Conservation (phyloP, 2,113 vertebrate species). For the Scomber colias region DNA sequence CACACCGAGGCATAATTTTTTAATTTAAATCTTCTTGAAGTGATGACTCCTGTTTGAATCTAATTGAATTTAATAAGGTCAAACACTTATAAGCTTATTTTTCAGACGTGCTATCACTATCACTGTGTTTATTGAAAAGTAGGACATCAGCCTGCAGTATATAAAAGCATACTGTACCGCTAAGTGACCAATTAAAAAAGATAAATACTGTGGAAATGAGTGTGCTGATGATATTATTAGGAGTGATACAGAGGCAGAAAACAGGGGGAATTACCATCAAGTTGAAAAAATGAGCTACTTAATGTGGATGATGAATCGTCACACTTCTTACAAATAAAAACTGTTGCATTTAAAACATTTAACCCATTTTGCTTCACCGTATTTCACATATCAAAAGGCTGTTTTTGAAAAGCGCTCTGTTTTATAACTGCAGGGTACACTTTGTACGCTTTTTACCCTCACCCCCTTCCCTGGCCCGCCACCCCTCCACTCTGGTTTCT, state of each 20-base stretch:
- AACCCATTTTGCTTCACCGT: slow-evolving; percentile 81
- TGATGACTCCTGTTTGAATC: slow-evolving; percentile 51
- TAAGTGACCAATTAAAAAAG: slow-evolving; percentile 19
- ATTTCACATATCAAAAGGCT: slow-evolving; percentile 85
- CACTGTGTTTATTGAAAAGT: slow-evolving; percentile 14
- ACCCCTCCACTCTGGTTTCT: slow-evolving; percentile 73
- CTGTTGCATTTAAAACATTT: slow-evolving; percentile 83
- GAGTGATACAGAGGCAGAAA: slow-evolving; percentile 29
- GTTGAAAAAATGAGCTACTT: slow-evolving; percentile 27
- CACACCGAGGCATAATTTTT: slow-evolving; percentile 51
- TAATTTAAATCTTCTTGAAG: slow-evolving; percentile 35
- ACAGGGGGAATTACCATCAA: slow-evolving; percentile 49
- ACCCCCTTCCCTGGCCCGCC: slow-evolving; percentile 63
- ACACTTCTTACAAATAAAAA: slow-evolving; percentile 76
- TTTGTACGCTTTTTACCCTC: slow-evolving; percentile 81
- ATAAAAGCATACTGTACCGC: not conserved
- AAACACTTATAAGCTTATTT: slow-evolving; percentile 44
- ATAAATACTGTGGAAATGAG: slow-evolving; percentile 23
- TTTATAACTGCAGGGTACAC: slow-evolving; percentile 85
- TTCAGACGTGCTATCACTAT: slow-evolving; percentile 31
- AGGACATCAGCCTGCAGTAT: slow-evolving; percentile 17
- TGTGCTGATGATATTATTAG: slow-evolving; percentile 34
- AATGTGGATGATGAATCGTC: slow-evolving; percentile 59
- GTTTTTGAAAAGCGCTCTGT: slow-evolving; percentile 82
- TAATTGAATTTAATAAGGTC: slow-evolving; percentile 64